A percentile compares a stretch with the other conserved stretches of the same genome.
These are phyloP conservation scores for Ardeotis arabs DNA, from an alignment of 2,113 vertebrate species.

Conservation along the genomic window DNA sequence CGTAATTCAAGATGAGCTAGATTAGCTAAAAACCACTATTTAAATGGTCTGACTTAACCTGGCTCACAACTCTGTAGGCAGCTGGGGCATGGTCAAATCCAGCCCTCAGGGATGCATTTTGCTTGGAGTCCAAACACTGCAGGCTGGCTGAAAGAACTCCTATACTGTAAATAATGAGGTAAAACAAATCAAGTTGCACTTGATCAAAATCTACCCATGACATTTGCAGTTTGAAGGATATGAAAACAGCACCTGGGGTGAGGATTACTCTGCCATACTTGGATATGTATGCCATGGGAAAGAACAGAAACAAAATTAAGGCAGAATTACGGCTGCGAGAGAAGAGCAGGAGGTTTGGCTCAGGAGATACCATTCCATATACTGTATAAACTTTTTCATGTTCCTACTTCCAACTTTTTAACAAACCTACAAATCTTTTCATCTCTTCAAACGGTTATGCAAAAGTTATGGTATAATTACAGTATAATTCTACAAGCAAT, in stretches of 20 bases:
- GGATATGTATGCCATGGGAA: constrained; percentile 34
- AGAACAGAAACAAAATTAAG: constrained; percentile 33
- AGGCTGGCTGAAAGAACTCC: background rate
- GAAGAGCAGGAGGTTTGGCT: constrained; percentile 19
- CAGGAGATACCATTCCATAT: background rate
- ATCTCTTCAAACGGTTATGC: constrained; percentile 54
- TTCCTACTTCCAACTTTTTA: constrained; percentile 16
- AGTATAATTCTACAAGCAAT: background rate
- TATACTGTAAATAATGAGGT: constrained; percentile 19
- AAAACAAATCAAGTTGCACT: constrained; percentile 22
- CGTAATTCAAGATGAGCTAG: background rate
- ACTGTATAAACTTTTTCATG: background rate
- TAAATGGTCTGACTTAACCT: background rate
- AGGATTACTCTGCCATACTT: background rate
- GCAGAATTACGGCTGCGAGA: background rate
- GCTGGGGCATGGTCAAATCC: background rate
- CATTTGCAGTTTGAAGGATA: background rate
- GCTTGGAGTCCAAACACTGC: background rate
- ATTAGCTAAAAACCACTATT: background rate
- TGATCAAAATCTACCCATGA: background rate
- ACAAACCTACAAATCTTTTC: constrained; percentile 28
- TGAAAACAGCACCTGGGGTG: constrained; percentile 39
- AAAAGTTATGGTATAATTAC: constrained; percentile 34
- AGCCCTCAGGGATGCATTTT: background rate
- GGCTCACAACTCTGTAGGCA: background rate